Percentiles rank a stretch among this genome's conserved stretches.
These are phyloP conservation scores for Grantiella picta DNA, from an alignment of 2,113 vertebrate genomes.

Conservation along the genomic window DNA sequence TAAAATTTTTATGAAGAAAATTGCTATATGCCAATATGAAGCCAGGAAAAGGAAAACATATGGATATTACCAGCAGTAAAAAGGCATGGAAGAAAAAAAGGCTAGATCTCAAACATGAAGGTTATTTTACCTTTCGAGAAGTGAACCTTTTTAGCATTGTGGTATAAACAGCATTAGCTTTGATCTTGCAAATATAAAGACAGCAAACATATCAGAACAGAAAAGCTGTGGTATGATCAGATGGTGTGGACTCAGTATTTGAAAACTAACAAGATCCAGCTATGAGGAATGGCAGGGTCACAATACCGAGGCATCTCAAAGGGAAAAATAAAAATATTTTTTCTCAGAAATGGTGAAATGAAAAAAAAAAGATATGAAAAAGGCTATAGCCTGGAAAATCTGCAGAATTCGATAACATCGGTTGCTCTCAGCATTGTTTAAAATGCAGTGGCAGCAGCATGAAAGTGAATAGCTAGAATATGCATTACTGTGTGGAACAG, in stretches of 20 bases:
- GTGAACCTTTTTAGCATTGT: neutral
- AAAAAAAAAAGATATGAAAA: neutral
- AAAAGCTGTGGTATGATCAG: constrained; percentile 22
- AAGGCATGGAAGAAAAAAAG: neutral
- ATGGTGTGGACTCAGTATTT: constrained; percentile 33
- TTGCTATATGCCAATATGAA: neutral
- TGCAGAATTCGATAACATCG: constrained; percentile 12
- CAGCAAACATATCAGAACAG: constrained; percentile 12
- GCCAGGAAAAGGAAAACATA: neutral
- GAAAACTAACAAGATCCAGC: constrained; percentile 39
- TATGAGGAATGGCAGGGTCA: constrained; percentile 37
- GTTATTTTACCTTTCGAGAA: constrained; percentile 10
- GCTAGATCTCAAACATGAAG: neutral
- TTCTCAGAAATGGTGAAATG: neutral
- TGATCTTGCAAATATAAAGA: constrained; percentile 40
- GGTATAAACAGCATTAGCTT: constrained; percentile 4
- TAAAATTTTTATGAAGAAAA: neutral
- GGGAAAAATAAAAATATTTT: constrained; percentile 32
- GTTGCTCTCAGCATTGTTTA: constrained; percentile 26
- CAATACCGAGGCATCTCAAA: constrained; percentile 2
- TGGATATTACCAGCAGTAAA: neutral
- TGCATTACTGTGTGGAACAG: neutral
- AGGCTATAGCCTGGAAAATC: neutral
- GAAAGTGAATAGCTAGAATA: constrained; percentile 7
- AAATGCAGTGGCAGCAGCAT: constrained; percentile 23